Percentiles rank a stretch among this genome's conserved stretches.
phyloP scores from a whole-genome alignment of 2,888 invertebrate genomes.

The Phortica okadai region DNA sequence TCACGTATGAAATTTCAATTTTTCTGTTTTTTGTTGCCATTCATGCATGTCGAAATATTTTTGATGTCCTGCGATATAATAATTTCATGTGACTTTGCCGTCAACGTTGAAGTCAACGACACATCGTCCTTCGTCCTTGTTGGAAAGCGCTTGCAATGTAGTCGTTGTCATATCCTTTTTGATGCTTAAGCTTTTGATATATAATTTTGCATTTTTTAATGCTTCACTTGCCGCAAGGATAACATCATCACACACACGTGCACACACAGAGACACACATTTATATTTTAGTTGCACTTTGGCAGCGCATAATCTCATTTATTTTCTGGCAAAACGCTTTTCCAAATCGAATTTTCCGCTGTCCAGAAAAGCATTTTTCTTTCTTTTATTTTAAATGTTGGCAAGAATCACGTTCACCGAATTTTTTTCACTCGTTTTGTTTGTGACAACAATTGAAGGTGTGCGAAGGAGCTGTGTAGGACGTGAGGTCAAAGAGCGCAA shows the following conservation, averaged over 20 bases:
- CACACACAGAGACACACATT: slow-evolving; percentile 2
- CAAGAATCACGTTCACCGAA: slow-evolving; percentile 3
- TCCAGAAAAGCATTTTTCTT: slow-evolving; percentile 32
- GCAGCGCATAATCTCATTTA: slow-evolving; percentile 73
- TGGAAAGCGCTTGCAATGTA: not conserved
- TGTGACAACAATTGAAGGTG: not conserved
- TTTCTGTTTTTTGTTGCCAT: slow-evolving; percentile 1
- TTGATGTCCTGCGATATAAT: slow-evolving; percentile 58
- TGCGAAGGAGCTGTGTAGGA: not conserved
- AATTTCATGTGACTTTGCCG: slow-evolving; percentile 65
- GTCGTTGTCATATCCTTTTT: slow-evolving; percentile 37
- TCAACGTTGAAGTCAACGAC: not conserved
- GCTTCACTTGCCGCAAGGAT: slow-evolving; percentile 63
- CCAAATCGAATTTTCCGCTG: slow-evolving; percentile 70
- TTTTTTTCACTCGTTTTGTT: slow-evolving; percentile 7
- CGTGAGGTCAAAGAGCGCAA: not conserved
- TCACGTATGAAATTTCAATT: slow-evolving; percentile 17
- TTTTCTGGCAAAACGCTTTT: slow-evolving; percentile 74
- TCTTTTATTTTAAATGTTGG: slow-evolving; percentile 5
- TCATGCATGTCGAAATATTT: slow-evolving; percentile 32
- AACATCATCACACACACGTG: slow-evolving; percentile 5
- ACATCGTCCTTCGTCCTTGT: not conserved
- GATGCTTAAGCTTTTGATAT: slow-evolving; percentile 66
- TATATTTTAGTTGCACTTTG: slow-evolving; percentile 58
- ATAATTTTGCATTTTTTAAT: slow-evolving; percentile 71